Evolutionary conservation across 2,113 vertebrate species (phyloP), one percentile per base, ranked within the genome.

Genomic region (Meleagris gallopavo): DNA sequence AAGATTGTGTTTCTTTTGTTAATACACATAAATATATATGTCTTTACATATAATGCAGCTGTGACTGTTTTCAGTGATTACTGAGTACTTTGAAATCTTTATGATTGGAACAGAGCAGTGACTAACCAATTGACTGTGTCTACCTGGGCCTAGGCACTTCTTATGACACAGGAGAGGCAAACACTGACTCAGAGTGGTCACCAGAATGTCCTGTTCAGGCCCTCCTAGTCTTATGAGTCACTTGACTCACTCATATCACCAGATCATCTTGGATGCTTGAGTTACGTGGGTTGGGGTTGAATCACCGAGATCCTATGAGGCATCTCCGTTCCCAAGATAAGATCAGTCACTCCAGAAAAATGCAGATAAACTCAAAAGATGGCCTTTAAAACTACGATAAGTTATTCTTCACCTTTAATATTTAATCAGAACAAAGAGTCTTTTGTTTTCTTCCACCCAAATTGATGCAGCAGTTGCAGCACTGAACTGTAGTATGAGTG

Each of bases 201-300:
- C 52, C 2, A 30, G 29, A 11, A 15, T 91, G 71, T 76, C 66
- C 58, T 61, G 36, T 57, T 58, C 36, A 61, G 85, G 82, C 48
- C 19, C n/a, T 73, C 18, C 24, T 73, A 19, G 27, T 85, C 40
- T 64, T n/a, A 89, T 91, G 91, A 93, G 65, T 96, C 93, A 80
- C 45, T 65, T 83, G 78, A 12, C 54, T 94, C 45, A 1, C 3
- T 80, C 79, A 90, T 18, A 54, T 72, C 67, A 76, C 43, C 48
- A 73, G 15, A 73, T 76, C 18, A 24, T 93, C 89, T 62, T 87
- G 58, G 30, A 27, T 67, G 54, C 64, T 76, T 64, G 16, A 81
- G 52, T 67, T 95, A 24, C 62, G 85, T 93, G 82, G 89, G 91
- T 58, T 73, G 78, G 48, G 89, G 52, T 41, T 94, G 90, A 95